Conservation (phyloP, 2,113 vertebrate genomes). For the Henicopernis longicauda region DNA sequence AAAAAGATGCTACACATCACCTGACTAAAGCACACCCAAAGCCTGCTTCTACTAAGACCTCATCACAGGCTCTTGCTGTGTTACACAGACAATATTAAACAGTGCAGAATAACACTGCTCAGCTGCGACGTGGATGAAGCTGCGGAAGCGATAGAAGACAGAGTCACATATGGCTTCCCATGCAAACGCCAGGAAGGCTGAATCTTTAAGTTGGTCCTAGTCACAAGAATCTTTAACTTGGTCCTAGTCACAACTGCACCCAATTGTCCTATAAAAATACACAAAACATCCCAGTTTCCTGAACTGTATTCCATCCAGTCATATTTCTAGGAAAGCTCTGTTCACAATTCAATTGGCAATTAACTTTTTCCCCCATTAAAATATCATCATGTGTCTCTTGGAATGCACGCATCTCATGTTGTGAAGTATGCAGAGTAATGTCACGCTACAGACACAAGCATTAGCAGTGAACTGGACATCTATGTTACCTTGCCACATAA, state of each 20-base stretch:
- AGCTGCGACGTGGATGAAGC: background rate
- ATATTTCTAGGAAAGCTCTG: background rate
- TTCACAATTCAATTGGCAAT: background rate
- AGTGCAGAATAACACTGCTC: background rate
- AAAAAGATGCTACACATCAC: background rate
- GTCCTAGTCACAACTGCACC: background rate
- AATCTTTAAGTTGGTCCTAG: background rate
- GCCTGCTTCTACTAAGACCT: background rate
- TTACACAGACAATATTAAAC: background rate
- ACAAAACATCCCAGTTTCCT: background rate
- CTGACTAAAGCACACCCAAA: background rate
- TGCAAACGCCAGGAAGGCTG: background rate
- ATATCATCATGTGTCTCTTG: background rate
- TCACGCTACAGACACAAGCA: background rate
- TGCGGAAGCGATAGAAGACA: background rate
- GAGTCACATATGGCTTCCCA: background rate
- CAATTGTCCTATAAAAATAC: background rate
- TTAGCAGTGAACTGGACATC: background rate
- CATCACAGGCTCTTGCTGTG: background rate
- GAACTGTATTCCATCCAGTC: background rate
- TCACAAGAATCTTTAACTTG: background rate
- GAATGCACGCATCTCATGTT: background rate
- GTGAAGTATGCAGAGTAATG: background rate
- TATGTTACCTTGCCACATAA: background rate
- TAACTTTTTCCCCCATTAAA: background rate